Evolutionary conservation across 1,140 invertebrate genomes (phyloP), one percentile per base, ranked within the genome.

Genomic region (Solenopsis fugax): DNA sequence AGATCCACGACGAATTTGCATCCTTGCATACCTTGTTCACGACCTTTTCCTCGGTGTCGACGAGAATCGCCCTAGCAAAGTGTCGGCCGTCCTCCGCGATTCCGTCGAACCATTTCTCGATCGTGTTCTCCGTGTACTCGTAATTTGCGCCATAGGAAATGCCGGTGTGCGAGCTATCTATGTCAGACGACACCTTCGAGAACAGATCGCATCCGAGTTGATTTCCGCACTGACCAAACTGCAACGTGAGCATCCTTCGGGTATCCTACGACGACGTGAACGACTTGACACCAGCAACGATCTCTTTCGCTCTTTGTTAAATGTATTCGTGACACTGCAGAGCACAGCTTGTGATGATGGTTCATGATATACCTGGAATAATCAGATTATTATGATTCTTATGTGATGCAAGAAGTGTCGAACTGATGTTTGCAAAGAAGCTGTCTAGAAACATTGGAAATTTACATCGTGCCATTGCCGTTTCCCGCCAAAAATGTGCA

Each of bases 221-320:
- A 93, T 96, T 96, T n/a, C 96, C 96, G 92, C 96, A 96, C 88
- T 96, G 96, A 18, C 96, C 96, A 87, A 96, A 96, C 91, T 96
- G 96, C 69, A 96, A 72, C 13, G 94, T 95, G 10, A 96, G 85
- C 93, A 96, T 95, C 7, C 29, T 48, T 13, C 13, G n/a, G 0
- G 5, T 21, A 4, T 56, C 6, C 4, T 13, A 24, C 29, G 12
- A 2, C 13, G 37, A 41, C 5, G 18, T 12, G 5, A 54, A 80
- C 3, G 24, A 6, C 0, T 50, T 13, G 18, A 0, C 24, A 4
- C 9, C 41, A 37, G 54, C n/a, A 18, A 24, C n/a, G 37, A 54
- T 1, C 7, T 45, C 10, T 50, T 29, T 0, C 9, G 13, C 6
- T 24, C 10, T 64, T 37, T 18, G 9, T 37, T 37, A 41, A 65